Base-by-base conservation (phyloP, 1,140 invertebrate genomes). In the Anadara kagoshimensis region DNA sequence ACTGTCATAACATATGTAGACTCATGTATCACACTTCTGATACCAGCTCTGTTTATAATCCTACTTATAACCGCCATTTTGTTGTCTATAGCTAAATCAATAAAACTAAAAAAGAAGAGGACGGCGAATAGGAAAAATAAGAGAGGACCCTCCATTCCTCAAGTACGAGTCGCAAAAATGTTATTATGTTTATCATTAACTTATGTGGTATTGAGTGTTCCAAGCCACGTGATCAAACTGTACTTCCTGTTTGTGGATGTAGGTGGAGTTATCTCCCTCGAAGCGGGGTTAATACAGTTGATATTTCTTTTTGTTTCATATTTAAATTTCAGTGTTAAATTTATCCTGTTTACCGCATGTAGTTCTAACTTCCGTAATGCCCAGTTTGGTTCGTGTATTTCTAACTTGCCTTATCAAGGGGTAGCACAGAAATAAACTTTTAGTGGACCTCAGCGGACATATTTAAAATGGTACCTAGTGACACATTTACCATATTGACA, bases 1-100 rank as follows among this genome's bases (percentile, higher is more conserved):
- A 78, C 91, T 87, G 56, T 83, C 92, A 36, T 78, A 41, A 56
- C 68, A 36, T 72, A 75, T 56, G 47, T 68, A 14, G 77, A 78
- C 43, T 59, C 77, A 0, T 24, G 71, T 22, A 56, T 75, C 18
- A 78, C 77, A 24, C 57, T 78, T 2, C 51, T 78, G 0, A 26
- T 78, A 24, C 77, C 77, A 3, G 65, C 56, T 5, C 20, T 78
- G 14, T 67, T 70, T 14, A 72, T 78, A 18, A 24, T 68, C 5
- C 43, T 75, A 16, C 57, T 78, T 59, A 57, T 78, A 16, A 45
- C 66, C 1, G 65, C 68, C 16, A 78, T 78, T n/a, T 63, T 51
- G 14, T 47, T 65, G 5, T 44, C 58, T 14, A 54, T 70, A 7
- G 26, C 59, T 36, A 62, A 58, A 24, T 74, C 72, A 7, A 51